Base-by-base conservation (phyloP, 2,797 vertebrate species). In the Thripadectes ignobilis region DNA sequence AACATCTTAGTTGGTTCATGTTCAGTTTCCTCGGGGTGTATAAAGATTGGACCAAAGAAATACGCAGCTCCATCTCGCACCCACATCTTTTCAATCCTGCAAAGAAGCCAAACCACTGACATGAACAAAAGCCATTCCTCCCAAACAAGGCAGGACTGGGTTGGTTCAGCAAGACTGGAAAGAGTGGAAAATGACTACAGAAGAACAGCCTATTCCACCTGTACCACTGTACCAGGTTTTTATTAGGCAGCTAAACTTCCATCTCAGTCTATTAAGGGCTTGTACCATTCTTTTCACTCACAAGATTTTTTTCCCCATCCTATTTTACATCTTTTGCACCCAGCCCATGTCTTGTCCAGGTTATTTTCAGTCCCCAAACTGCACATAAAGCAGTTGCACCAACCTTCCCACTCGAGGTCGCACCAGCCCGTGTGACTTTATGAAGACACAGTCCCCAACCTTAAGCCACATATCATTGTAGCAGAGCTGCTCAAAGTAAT, bases 1-100 rank as follows among this genome's bases (percentile, higher is more conserved):
- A 99, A 99, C 99, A 99, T 99, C 98, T 99, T 99, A 32, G 99
- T 99, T 82, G 99, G 99, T 71, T 99, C 99, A 36, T 99, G 99
- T 87, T 99, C 99, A 0, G 99, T 99, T 96, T 99, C 99, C 94
- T 99, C 99, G 46, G 99, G 99, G 90, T 99, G 99, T 96, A 99
- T 99, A 95, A 99, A 99, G 95, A 99, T 99, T 23, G 99, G 99
- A 45, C 99, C 99, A 87, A 99, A 99, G 97, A 99, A 99, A 98
- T 99, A 99, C 0, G 99, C 99, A 9, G 99, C 99, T 95, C 99
- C 99, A 85, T 99, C 99, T 83, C 99, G 98, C 77, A 99, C 99
- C 99, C 99, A 99, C 98, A 99, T 99, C 97, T 99, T 99, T 96
- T 99, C 99, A 96, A 99, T 99, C 97, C 99, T 99, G 97, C 38